A percentile compares a stretch with the other conserved stretches of the same genome.
Conservation (phyloP, 1,140 invertebrate genomes). For the Bombyx mori region DNA sequence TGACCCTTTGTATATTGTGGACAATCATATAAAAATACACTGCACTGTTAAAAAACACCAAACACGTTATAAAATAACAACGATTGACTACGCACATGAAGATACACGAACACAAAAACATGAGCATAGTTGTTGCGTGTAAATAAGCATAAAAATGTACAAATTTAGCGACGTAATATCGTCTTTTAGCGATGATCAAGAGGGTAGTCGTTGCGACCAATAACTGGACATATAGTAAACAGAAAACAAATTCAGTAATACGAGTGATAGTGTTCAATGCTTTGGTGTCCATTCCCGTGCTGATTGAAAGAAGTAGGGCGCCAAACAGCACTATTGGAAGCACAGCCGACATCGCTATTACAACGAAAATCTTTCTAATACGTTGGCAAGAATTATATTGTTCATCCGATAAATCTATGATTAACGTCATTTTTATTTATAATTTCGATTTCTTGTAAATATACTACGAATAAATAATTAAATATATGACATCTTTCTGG, state of each 20-base stretch:
- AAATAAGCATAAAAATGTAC: slow-evolving; percentile 36
- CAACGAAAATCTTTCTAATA: slow-evolving; percentile 26
- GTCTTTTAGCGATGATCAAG: slow-evolving; percentile 26
- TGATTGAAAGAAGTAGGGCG: slow-evolving; percentile 21
- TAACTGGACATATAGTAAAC: slow-evolving; percentile 36
- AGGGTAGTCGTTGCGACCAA: slow-evolving; percentile 34
- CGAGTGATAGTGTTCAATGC: slow-evolving; percentile 13
- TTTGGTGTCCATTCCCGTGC: slow-evolving; percentile 12
- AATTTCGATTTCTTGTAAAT: no score
- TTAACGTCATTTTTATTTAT: slow-evolving; percentile 20
- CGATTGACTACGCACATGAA: slow-evolving; percentile 32
- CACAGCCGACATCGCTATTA: slow-evolving; percentile 34
- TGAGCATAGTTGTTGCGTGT: slow-evolving; percentile 27
- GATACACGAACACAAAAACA: slow-evolving; percentile 27
- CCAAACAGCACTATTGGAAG: slow-evolving; percentile 35
- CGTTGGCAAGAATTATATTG: slow-evolving; percentile 32
- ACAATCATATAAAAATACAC: slow-evolving; percentile 18
- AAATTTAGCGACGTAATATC: slow-evolving; percentile 26
- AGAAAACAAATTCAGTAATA: slow-evolving; percentile 35
- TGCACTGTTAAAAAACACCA: slow-evolving; percentile 15
- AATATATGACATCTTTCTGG: no score
- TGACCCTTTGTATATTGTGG: no score
- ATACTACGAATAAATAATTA: no score
- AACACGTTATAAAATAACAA: slow-evolving; percentile 16
- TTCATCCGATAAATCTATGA: slow-evolving; percentile 28